Evolutionary conservation across 2,888 invertebrate species (phyloP).

Genomic region (Axea sp.): DNA sequence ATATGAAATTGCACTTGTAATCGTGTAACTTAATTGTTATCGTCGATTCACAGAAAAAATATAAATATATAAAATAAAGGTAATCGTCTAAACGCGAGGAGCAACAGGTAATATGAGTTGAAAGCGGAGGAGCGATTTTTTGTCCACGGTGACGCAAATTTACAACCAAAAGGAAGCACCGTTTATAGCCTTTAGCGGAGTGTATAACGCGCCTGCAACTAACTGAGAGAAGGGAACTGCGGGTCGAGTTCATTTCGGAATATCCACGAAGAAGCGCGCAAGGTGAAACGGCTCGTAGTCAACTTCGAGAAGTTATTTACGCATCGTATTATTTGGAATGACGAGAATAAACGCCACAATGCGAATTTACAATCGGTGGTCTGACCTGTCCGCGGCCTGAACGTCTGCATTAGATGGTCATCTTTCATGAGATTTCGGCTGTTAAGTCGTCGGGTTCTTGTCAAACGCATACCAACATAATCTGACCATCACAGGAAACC

Average conservation of each 20-base stretch:
- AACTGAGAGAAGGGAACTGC: constrained; percentile 44
- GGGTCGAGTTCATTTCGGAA: constrained; percentile 61
- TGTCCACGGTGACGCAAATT: constrained; percentile 56
- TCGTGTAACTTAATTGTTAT: no score
- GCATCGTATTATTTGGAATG: constrained; percentile 75
- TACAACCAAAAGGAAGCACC: constrained; percentile 61
- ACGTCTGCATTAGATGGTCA: constrained; percentile 62
- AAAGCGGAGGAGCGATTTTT: constrained; percentile 55
- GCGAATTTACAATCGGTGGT: constrained; percentile 72
- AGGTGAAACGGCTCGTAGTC: constrained; percentile 62
- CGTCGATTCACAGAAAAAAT: no score
- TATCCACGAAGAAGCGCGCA: constrained; percentile 52
- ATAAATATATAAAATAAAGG: no score
- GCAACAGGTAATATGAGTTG: constrained; percentile 58
- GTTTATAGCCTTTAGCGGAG: constrained; percentile 55
- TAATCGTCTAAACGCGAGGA: constrained; percentile 42
- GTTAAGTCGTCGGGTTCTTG: constrained; percentile 47
- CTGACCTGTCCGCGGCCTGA: constrained; percentile 65
- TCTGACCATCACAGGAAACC: constrained; percentile 25
- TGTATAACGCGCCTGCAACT: constrained; percentile 54
- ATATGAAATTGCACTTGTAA: no score
- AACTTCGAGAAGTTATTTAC: constrained; percentile 73
- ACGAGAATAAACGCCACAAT: constrained; percentile 75
- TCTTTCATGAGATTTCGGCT: constrained; percentile 60
- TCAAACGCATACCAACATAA: constrained; percentile 53